A percentile compares a stretch with the other conserved stretches of the same genome.
phyloP scores from a whole-genome alignment of 2,888 invertebrate species.

The Conomelus anceps region DNA sequence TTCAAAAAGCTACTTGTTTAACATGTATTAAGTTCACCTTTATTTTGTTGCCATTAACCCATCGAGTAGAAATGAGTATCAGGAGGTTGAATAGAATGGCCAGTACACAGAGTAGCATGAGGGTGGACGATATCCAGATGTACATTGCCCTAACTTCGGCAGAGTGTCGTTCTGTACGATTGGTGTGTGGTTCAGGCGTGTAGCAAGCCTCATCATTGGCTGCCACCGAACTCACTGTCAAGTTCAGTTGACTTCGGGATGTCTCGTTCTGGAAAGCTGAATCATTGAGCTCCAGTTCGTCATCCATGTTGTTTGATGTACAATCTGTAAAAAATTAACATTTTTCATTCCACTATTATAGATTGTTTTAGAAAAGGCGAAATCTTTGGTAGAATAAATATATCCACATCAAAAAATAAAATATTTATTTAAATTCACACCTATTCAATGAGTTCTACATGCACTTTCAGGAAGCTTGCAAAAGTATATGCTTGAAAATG shows the following conservation, averaged over 20 bases:
- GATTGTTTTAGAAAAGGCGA: no score
- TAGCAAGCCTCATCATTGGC: neutral
- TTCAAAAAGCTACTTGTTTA: no score
- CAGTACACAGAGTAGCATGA: constrained; percentile 47
- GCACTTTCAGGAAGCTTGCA: no score
- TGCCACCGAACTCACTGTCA: neutral
- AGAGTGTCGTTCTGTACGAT: neutral
- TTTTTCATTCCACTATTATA: neutral
- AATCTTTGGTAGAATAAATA: no score
- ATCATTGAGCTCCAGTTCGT: neutral
- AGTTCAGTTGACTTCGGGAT: neutral
- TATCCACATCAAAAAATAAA: no score
- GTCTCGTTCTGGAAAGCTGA: neutral
- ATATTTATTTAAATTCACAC: no score
- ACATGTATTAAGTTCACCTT: neutral
- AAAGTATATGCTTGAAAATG: no score
- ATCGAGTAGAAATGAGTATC: constrained; percentile 48
- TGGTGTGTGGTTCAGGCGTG: neutral
- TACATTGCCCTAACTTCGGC: constrained; percentile 31
- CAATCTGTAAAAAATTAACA: neutral
- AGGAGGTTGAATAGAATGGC: constrained; percentile 49
- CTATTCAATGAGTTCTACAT: no score
- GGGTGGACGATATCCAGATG: constrained; percentile 37
- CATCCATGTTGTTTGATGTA: neutral
- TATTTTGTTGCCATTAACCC: constrained; percentile 42